Evolutionary conservation across 2,113 vertebrate genomes (phyloP).

Genomic region (Bos javanicus): DNA sequence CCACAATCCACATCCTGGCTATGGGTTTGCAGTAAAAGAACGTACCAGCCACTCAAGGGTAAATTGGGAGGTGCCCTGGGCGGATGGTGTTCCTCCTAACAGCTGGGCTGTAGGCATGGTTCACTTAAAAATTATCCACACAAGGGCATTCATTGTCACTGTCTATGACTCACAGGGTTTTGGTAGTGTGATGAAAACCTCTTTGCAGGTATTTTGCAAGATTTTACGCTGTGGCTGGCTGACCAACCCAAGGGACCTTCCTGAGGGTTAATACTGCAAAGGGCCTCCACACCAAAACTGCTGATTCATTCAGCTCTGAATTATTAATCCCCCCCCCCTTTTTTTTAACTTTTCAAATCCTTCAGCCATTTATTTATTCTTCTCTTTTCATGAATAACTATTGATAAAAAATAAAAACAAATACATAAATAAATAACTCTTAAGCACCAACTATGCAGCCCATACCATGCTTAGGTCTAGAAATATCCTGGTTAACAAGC

Average conservation of each 20-base stretch:
- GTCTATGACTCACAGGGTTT: background rate
- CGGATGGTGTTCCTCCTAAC: background rate
- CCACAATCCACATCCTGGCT: background rate
- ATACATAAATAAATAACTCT: background rate
- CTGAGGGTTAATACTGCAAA: background rate
- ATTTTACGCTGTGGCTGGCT: background rate
- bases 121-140: background rate
- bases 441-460: background rate
- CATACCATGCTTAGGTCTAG: background rate
- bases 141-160: background rate
- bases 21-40: background rate
- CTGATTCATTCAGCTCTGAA: background rate
- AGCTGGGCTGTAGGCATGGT: background rate
- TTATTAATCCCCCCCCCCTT: rapidly evolving
- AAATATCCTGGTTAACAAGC: background rate
- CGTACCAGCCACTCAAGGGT: background rate
- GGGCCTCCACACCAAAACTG: background rate
- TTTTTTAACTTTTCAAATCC: background rate
- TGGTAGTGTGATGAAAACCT: background rate
- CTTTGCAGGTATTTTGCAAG: background rate
- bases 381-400: background rate
- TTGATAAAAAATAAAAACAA: background rate
- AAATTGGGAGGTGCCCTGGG: background rate
- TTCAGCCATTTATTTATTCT: background rate
- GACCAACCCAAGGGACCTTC: background rate